Evolutionary conservation across 2,888 invertebrate species (phyloP).

Genomic region (Chamaedrilus cognettii): DNA sequence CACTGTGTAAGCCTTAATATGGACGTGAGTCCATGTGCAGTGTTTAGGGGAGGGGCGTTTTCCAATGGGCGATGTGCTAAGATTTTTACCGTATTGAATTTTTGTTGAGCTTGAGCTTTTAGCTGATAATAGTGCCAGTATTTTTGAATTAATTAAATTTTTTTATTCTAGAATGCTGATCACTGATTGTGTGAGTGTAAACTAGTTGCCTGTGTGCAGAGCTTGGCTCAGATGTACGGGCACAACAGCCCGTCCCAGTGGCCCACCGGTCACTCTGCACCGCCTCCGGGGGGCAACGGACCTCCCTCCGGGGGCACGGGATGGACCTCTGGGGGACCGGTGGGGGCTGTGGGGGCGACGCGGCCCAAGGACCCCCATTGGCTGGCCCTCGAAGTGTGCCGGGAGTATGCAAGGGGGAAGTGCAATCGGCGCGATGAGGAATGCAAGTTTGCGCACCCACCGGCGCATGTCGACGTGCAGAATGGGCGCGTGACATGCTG

Average conservation of each 20-base stretch:
- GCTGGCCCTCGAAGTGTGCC: slow-evolving; percentile 93
- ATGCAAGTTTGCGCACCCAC: slow-evolving; percentile 99
- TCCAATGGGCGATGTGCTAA: too few species aligned
- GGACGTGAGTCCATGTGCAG: too few species aligned
- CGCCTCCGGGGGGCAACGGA: background rate
- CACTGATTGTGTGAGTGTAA: too few species aligned
- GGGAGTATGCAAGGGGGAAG: slow-evolving; percentile 98
- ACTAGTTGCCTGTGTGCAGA: too few species aligned
- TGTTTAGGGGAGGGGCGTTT: too few species aligned
- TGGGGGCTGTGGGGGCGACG: background rate
- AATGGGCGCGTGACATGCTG: slow-evolving; percentile 99
- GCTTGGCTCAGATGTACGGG: background rate
- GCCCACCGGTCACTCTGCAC: background rate
- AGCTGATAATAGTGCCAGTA: too few species aligned
- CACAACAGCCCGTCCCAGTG: background rate
- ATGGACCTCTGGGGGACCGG: background rate
- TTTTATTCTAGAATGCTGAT: too few species aligned
- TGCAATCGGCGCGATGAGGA: slow-evolving; percentile 95
- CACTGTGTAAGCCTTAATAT: too few species aligned
- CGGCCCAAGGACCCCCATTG: slow-evolving; percentile 82
- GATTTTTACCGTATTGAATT: too few species aligned
- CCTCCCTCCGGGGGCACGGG: background rate
- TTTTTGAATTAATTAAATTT: too few species aligned
- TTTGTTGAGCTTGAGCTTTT: too few species aligned
- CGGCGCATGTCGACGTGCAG: slow-evolving; percentile 99